phyloP scores from a whole-genome alignment of 1,140 invertebrate genomes.

The Panulirus ornatus region DNA sequence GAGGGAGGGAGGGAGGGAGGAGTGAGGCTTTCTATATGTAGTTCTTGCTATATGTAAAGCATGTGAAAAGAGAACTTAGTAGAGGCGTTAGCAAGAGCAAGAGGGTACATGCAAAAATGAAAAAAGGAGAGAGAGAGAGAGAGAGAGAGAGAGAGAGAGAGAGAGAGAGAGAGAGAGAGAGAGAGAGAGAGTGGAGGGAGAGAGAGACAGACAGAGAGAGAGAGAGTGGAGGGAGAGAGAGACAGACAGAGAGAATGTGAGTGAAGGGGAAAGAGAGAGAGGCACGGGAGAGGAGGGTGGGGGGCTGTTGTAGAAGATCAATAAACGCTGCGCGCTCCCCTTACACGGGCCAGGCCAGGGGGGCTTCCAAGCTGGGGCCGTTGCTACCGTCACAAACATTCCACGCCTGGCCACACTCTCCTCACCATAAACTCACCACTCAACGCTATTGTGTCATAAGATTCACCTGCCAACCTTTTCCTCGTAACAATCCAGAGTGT shows the following conservation, averaged over 20 bases:
- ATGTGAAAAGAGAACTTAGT: too few species aligned
- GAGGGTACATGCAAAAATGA: neutral
- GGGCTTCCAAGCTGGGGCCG: neutral
- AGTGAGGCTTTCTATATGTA: too few species aligned
- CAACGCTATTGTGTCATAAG: too few species aligned
- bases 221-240: neutral
- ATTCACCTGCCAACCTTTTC: too few species aligned
- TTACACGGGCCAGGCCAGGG: neutral
- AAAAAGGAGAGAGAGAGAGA: neutral
- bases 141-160: neutral
- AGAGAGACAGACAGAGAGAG: neutral
- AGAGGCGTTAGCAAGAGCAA: neutral
- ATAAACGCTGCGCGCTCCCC: neutral
- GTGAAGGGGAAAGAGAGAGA: neutral
- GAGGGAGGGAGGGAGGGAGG: too few species aligned
- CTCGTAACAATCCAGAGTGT: too few species aligned
- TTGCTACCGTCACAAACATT: too few species aligned
- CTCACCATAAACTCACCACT: too few species aligned
- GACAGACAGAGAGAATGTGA: neutral
- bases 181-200: neutral
- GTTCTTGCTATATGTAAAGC: too few species aligned
- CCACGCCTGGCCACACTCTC: too few species aligned
- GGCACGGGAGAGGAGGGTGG: neutral
- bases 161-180: slow-evolving; percentile 8
- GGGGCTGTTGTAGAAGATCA: neutral